These are phyloP conservation scores for Erythrocercus mccallii DNA, from an alignment of 2,113 vertebrate species.

Conservation along the genomic window DNA sequence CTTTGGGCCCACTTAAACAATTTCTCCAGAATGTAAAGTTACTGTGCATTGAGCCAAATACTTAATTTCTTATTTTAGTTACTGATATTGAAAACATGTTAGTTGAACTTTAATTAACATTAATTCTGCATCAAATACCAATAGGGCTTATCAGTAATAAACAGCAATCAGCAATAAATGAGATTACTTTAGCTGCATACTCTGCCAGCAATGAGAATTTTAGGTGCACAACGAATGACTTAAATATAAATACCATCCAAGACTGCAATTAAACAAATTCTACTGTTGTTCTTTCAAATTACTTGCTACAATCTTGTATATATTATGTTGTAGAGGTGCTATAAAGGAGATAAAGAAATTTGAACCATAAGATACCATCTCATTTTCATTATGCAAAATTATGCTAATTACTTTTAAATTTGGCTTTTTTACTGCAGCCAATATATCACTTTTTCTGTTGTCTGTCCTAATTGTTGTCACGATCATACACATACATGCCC, in stretches of 20 bases:
- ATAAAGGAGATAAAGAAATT: background rate
- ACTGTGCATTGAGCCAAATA: background rate
- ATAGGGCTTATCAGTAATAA: conserved; percentile 7
- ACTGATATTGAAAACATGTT: background rate
- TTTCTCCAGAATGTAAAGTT: background rate
- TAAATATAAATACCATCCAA: background rate
- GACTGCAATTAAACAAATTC: background rate
- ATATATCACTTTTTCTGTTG: background rate
- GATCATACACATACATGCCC: background rate
- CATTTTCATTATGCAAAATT: background rate
- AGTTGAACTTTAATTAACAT: conserved; percentile 3
- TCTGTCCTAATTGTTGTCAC: background rate
- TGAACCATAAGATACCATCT: background rate
- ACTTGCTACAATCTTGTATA: background rate
- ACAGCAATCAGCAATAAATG: background rate
- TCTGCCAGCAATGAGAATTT: background rate
- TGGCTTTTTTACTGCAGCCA: background rate
- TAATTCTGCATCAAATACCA: conserved; percentile 7
- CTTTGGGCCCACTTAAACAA: background rate
- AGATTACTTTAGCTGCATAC: background rate
- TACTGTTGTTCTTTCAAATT: background rate
- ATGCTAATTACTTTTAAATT: background rate
- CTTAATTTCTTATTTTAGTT: background rate
- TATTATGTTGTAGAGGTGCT: background rate
- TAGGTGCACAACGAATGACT: background rate